Evolutionary conservation across 2,888 invertebrate species (phyloP).

Genomic region (Standfussiana lucernea): DNA sequence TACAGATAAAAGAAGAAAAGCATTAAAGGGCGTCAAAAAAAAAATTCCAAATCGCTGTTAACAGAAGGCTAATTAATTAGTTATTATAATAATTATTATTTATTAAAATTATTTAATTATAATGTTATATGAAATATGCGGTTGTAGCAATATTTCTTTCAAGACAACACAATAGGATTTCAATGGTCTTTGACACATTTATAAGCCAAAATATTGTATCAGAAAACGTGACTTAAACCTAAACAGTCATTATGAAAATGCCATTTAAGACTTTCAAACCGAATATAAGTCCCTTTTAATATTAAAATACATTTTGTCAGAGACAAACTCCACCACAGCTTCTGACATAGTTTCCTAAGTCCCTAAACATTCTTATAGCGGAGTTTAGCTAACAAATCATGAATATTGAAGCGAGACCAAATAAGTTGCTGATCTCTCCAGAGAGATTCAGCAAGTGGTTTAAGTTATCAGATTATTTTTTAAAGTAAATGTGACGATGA

Average conservation of each 20-base stretch:
- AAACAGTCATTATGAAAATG: not conserved
- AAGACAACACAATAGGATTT: too few species aligned
- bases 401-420: constrained; percentile 81
- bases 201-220: too few species aligned
- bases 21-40: too few species aligned
- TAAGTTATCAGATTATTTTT: constrained; percentile 61
- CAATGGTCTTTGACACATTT: too few species aligned
- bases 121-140: too few species aligned
- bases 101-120: too few species aligned
- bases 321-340: constrained; percentile 14
- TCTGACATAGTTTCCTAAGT: constrained; percentile 59
- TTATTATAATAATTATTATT: too few species aligned
- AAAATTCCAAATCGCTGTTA: too few species aligned
- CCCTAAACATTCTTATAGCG: constrained; percentile 52
- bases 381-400: constrained; percentile 74
- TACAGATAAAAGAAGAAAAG: too few species aligned
- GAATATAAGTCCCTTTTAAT: constrained; percentile 1
- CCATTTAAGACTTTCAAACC: not conserved
- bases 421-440: constrained; percentile 76
- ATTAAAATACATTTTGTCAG: constrained; percentile 18
- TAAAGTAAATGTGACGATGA: not conserved
- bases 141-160: too few species aligned
- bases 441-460: constrained; percentile 58
- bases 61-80: too few species aligned
- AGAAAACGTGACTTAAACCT: not conserved